Evolutionary conservation across 1,140 invertebrate genomes (phyloP), one percentile per base, ranked within the genome.

Genomic region (Amyelois transitella): DNA sequence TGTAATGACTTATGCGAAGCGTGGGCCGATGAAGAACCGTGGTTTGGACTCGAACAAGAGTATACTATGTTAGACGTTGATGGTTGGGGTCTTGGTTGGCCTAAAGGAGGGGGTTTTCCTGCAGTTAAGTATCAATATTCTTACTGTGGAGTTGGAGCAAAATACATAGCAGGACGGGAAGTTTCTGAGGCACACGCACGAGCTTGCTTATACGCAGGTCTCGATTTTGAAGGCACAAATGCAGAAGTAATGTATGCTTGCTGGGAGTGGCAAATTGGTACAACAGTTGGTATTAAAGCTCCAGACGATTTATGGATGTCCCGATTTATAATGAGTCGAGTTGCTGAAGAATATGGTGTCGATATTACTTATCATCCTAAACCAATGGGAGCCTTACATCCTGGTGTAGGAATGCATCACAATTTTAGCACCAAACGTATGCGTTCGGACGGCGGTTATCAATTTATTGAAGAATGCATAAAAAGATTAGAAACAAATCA

Each of bases 171-270:
- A 7, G 85, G 81, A n/a, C 91, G 98, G 25, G 97, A 99, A 86
- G 93, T 99, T 51, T 92, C 95, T 2, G 96, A 98, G 86, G 60
- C 72, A 6, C 85, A 88, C 53, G 55, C 60, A 19, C 89, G 91
- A 56, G 89, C 91, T 45, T 97, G 96, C 75, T 88, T 99, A 1
- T 98, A 98, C 75, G 94, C 97, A 55, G 97, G 97, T 14, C 92
- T 98, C 48, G 94, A 95, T 53, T 96, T 99, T 67, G 91, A 94
- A 57, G 97, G 97, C 6, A 96, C 93, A 2, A 99, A 99, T 77
- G 98, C 96, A 3, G 98, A 99, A 88, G 97, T 98, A n/a, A 98
- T 98, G 96, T 95, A 94, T 38, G 94, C 94, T 20, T 95, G 96
- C 75, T 93, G 92, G 92, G 91, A 93, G 74, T 91, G 88, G 71